Evolutionary conservation across 1,140 invertebrate genomes (phyloP), one percentile per base, ranked within the genome.

Genomic region (Drosophila sucinea): DNA sequence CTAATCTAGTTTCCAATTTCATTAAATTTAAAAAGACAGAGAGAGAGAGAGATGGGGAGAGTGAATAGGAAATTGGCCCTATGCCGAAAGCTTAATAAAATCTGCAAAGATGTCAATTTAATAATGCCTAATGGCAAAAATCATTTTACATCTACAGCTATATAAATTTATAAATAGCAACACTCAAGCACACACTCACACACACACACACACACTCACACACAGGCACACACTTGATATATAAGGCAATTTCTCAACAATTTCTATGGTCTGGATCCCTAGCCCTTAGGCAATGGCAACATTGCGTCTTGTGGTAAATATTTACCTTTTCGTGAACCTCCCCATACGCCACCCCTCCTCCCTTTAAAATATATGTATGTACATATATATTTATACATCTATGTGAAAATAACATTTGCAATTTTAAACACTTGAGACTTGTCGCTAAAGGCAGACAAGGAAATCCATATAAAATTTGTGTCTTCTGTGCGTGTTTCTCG

Each of bases 341-440:
- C 25, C 60, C 33, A 60, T 8, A 8, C 23, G 0, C 23, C 23
- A 29, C 35, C 27, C 17, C 54, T 25, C n/a, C 44, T 8, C 7
- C 1, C 23, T 4, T 7, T 8, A 7, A 27, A 2, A 51, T 27
- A 57, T 63, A 17, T 54, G 4, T 64, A n/a, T 33, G 47, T 51
- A 44, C 33, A 23, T 23, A 47, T 11, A n/a, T 44, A 10, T 44
- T 3, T 4, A 1, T 17, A 33, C 65, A 51, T 78, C 67, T 82
- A 84, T 89, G 77, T 75, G 84, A 89, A 89, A 87, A 87, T 87
- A 83, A 81, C 84, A 87, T 87, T 87, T 89, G 84, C 85, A 87
- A 87, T 89, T 87, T 87, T 74, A 87, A 87, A 72, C 83, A 89
- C 83, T 87, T 71, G 84, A 87, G 84, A 87, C 79, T 83, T 81